phyloP scores from a whole-genome alignment of 92 coral and sea anemone genomes.

The Palythoa caribaeorum region DNA sequence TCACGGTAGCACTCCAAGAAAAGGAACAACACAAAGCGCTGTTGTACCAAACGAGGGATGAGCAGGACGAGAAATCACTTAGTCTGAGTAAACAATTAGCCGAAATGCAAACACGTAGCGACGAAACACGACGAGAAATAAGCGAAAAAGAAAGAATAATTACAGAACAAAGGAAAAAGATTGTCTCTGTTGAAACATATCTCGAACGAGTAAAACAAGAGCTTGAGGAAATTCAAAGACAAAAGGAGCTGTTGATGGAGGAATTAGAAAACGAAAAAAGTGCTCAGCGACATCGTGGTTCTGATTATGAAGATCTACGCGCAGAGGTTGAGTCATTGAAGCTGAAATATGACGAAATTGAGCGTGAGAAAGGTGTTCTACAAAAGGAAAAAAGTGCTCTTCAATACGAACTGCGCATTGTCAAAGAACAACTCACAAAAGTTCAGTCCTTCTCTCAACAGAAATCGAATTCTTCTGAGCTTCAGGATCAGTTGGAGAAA shows the following conservation, averaged over 20 bases:
- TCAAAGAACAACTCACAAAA: conserved; percentile 71
- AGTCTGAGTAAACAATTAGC: conserved; percentile 68
- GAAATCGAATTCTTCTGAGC: conserved; percentile 78
- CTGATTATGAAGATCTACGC: conserved; percentile 70
- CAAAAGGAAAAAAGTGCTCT: conserved; percentile 74
- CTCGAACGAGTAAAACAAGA: conserved; percentile 72
- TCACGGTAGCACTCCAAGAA: conserved; percentile 75
- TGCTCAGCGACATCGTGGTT: conserved; percentile 59
- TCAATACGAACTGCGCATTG: conserved; percentile 72
- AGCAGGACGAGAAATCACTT: conserved; percentile 75
- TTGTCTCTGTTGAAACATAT: conserved; percentile 79
- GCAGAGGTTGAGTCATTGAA: conserved; percentile 88
- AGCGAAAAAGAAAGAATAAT: conserved; percentile 84
- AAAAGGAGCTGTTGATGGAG: conserved; percentile 65
- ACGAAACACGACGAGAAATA: conserved; percentile 76
- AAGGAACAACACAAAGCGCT: conserved; percentile 72
- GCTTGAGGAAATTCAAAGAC: conserved; percentile 76
- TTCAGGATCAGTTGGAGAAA: conserved; percentile 86
- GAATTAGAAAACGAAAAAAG: conserved; percentile 66
- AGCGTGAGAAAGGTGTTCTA: conserved; percentile 74
- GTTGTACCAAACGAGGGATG: conserved; percentile 70
- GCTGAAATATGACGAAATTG: conserved; percentile 69
- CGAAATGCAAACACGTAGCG: conserved; percentile 76
- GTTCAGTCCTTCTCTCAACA: conserved; percentile 83
- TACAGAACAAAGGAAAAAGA: conserved; percentile 74